These are phyloP conservation scores for Drosophila hamatofila DNA, from an alignment of 2,888 invertebrate species.

Conservation along the genomic window DNA sequence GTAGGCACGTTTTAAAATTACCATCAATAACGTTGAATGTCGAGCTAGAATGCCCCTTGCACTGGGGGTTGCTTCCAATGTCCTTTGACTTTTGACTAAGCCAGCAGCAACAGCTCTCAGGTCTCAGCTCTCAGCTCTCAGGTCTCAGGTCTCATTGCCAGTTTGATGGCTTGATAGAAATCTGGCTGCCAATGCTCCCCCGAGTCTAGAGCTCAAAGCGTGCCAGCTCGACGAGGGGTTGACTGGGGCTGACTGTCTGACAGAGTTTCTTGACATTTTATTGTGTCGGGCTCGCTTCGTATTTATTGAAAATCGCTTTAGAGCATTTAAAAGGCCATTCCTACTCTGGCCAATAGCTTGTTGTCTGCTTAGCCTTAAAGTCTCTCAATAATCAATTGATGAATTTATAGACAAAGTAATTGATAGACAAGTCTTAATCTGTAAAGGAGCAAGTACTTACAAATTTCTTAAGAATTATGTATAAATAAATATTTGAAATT, in stretches of 20 bases:
- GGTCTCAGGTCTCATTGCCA: constrained; percentile 54
- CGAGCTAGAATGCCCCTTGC: constrained; percentile 13
- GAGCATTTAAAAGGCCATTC: constrained; percentile 30
- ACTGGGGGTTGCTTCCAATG: constrained; percentile 42
- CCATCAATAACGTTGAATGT: constrained; percentile 75
- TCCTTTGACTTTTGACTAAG: constrained; percentile 67
- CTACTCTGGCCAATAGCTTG: constrained; percentile 9
- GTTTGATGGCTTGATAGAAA: constrained; percentile 79
- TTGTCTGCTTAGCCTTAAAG: neutral
- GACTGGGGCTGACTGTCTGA: constrained; percentile 44
- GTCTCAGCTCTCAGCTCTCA: constrained; percentile 8
- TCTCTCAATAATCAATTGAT: neutral
- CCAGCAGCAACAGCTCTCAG: constrained; percentile 30
- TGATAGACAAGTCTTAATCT: neutral
- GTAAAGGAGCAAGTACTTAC: neutral
- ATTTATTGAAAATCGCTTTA: constrained; percentile 72
- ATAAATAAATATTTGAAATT: neutral
- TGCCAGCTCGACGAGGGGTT: constrained; percentile 17
- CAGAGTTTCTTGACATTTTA: constrained; percentile 69
- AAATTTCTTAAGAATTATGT: too few species aligned
- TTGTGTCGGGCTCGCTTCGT: constrained; percentile 67
- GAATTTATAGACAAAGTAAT: neutral
- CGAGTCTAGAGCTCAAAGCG: constrained; percentile 1
- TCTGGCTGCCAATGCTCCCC: constrained; percentile 37
- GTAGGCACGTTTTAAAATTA: constrained; percentile 81